Conservation (phyloP, 2,888 invertebrate genomes). For the Scaeva pyrastri region DNA sequence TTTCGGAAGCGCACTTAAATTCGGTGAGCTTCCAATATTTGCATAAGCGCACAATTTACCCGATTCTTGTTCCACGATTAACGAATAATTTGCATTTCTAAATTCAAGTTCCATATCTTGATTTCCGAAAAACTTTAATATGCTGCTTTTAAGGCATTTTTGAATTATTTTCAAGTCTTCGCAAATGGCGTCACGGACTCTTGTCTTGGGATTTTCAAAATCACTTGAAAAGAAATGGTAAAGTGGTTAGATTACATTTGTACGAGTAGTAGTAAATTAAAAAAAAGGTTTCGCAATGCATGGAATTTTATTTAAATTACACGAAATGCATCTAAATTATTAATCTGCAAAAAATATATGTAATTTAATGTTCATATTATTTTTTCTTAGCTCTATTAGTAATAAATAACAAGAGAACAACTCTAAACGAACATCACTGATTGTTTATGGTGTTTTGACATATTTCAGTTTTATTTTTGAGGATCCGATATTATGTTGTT, state of each 20-base stretch:
- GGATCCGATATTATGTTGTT: background rate
- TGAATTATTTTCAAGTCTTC: conserved; percentile 12
- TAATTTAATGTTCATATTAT: no score
- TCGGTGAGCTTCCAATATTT: conserved; percentile 79
- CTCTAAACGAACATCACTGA: conserved; percentile 17
- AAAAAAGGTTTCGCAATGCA: no score
- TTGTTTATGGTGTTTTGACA: background rate
- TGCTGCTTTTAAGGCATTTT: background rate
- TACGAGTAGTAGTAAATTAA: no score
- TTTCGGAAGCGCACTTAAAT: conserved; percentile 77
- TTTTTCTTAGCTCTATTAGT: no score
- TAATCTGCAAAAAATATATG: no score
- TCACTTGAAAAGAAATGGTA: background rate
- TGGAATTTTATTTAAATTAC: no score
- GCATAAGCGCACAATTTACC: conserved; percentile 79
- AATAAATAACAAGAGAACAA: no score
- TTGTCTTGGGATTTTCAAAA: background rate
- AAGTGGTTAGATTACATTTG: no score
- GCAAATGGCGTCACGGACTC: conserved; percentile 46
- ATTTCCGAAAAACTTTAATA: conserved; percentile 41
- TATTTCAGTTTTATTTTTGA: no score
- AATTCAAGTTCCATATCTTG: conserved; percentile 13
- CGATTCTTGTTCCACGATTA: conserved; percentile 19
- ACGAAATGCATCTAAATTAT: no score
- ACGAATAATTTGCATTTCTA: conserved; percentile 34